Conservation (phyloP, 2,888 invertebrate species). For the Euphydryas editha region DNA sequence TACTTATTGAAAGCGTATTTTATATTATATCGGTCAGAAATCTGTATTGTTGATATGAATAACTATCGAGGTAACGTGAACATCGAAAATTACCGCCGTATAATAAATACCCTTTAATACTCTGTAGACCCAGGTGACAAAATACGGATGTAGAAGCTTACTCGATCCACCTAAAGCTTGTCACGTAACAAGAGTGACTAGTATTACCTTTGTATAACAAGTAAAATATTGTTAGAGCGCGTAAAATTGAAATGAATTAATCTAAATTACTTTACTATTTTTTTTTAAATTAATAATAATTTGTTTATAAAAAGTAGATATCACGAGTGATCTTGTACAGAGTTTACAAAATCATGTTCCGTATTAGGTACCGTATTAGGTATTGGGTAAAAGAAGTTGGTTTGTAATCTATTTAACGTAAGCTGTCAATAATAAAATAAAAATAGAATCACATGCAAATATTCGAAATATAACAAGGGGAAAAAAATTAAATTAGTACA, state of each 20-base stretch:
- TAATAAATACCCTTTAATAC: slow-evolving; percentile 42
- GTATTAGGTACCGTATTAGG: too few species aligned
- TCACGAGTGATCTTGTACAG: too few species aligned
- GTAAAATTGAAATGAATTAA: not conserved
- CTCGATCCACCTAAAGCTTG: slow-evolving; percentile 65
- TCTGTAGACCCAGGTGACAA: slow-evolving; percentile 60
- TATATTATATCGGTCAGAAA: not conserved
- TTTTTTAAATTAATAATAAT: too few species aligned
- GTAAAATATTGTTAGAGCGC: not conserved
- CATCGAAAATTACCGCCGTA: slow-evolving; percentile 59
- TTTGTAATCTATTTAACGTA: too few species aligned
- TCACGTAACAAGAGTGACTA: slow-evolving; percentile 53
- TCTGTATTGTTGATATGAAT: not conserved
- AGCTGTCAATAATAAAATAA: too few species aligned
- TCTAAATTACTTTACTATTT: too few species aligned
- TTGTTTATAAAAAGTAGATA: too few species aligned
- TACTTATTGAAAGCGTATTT: not conserved
- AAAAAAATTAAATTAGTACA: too few species aligned
- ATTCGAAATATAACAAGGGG: too few species aligned
- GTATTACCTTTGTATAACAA: slow-evolving; percentile 40
- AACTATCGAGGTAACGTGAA: slow-evolving; percentile 1
- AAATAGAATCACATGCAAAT: too few species aligned
- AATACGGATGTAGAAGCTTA: slow-evolving; percentile 59
- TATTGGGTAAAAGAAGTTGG: too few species aligned
- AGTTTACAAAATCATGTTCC: too few species aligned